Conservation (phyloP, 2,797 vertebrate genomes). For the Pelochelys cantorii region DNA sequence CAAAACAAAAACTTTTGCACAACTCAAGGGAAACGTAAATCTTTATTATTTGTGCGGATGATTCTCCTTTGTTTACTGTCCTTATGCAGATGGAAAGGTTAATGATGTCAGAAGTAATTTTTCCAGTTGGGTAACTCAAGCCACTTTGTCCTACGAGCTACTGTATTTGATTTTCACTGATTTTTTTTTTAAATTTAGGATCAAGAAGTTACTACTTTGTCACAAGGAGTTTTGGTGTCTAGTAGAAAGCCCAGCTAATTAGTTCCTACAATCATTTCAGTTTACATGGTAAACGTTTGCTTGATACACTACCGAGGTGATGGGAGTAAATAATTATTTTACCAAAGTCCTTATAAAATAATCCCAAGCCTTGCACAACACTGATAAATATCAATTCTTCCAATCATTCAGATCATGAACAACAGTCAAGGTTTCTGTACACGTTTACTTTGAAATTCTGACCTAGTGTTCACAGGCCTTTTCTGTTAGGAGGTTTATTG, state of each 20-base stretch:
- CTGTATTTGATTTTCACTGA: neutral
- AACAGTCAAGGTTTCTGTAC: conserved; percentile 58
- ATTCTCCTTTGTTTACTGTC: neutral
- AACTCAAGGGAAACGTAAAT: conserved; percentile 20
- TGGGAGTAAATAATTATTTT: conserved; percentile 52
- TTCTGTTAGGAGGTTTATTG: conserved; percentile 35
- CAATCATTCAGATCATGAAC: conserved; percentile 69
- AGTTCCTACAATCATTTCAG: conserved; percentile 57
- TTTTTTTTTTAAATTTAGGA: conserved; percentile 1
- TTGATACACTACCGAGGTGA: conserved; percentile 48
- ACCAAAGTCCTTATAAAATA: conserved; percentile 63
- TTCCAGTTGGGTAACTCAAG: neutral
- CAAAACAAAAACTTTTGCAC: neutral
- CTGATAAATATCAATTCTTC: conserved; percentile 60
- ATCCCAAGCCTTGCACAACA: conserved; percentile 59
- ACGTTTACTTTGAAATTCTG: conserved; percentile 68
- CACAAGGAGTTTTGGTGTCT: conserved; percentile 40
- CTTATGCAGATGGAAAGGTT: neutral
- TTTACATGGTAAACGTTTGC: conserved; percentile 54
- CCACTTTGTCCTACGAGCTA: neutral
- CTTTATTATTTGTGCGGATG: neutral
- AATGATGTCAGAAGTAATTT: neutral
- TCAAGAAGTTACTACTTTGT: conserved; percentile 38
- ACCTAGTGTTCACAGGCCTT: conserved; percentile 61
- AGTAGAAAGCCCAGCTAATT: conserved; percentile 59